Evolutionary conservation across 1,140 invertebrate genomes (phyloP).

Genomic region (Stenopsyche tienmushanensis): DNA sequence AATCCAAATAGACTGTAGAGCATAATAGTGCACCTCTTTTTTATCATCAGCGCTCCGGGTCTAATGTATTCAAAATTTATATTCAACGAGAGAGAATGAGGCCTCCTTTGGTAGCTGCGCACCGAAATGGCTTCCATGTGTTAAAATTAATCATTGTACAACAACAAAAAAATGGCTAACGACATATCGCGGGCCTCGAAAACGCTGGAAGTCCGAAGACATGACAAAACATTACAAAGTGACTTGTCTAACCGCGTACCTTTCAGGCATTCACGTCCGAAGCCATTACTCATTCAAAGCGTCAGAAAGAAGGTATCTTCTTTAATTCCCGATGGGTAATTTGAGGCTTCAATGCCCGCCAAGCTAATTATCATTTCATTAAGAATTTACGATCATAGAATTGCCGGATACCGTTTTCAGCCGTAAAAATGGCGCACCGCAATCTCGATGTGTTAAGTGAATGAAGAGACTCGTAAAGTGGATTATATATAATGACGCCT

Average conservation of each 20-base stretch:
- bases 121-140: conserved; percentile 17
- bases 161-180: conserved; percentile 17
- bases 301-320: neutral
- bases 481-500: too few species aligned
- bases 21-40: conserved; percentile 21
- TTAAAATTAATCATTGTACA: conserved; percentile 22
- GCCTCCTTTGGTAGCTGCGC: conserved; percentile 7
- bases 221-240: conserved; percentile 35
- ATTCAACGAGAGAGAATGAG: conserved; percentile 16
- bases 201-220: neutral
- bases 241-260: conserved; percentile 15
- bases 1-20: conserved; percentile 31
- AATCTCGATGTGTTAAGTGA: too few species aligned
- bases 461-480: too few species aligned
- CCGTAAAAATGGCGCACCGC: too few species aligned
- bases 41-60: conserved; percentile 3
- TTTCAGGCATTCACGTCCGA: conserved; percentile 4
- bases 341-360: conserved; percentile 30
- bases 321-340: conserved; percentile 2
- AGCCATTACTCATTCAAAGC: conserved; percentile 18
- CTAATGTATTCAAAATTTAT: conserved; percentile 26
- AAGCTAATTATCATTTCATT: conserved; percentile 39
- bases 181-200: conserved; percentile 19
- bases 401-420: too few species aligned
- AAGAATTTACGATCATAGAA: too few species aligned